Percentiles rank a stretch among this genome's conserved stretches.
Conservation (phyloP, 2,797 vertebrate genomes). For the Sciurus vulgaris region DNA sequence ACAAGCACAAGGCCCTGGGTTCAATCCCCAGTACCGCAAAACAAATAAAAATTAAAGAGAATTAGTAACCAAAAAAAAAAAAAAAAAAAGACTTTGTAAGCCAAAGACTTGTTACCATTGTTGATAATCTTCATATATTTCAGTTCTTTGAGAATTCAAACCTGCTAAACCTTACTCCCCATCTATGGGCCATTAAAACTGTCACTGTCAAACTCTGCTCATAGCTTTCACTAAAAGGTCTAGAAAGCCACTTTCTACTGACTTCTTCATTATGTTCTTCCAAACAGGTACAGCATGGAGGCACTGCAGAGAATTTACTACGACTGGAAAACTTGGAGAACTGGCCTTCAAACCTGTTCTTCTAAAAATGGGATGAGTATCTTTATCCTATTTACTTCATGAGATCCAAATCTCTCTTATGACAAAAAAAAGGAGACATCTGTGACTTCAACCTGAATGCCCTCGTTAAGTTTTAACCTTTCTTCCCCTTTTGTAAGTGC, state of each 20-base stretch:
- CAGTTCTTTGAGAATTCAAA: neutral
- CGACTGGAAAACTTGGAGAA: neutral
- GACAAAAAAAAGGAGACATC: slow-evolving; percentile 25
- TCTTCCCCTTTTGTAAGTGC: neutral
- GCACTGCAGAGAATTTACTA: slow-evolving; percentile 34
- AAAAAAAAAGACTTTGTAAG: neutral
- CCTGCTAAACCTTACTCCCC: neutral
- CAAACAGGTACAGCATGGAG: slow-evolving; percentile 23
- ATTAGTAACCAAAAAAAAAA: no score
- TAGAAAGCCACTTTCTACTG: slow-evolving; percentile 34
- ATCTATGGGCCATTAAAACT: neutral
- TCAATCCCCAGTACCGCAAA: no score
- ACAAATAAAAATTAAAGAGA: no score
- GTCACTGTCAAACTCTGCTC: slow-evolving; percentile 31
- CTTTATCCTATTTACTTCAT: slow-evolving; percentile 9
- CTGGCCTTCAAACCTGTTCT: slow-evolving; percentile 47
- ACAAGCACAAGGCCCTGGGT: no score
- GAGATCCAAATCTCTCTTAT: slow-evolving; percentile 63
- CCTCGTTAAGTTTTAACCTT: slow-evolving; percentile 45
- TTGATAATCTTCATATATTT: neutral
- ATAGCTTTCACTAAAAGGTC: slow-evolving; percentile 1
- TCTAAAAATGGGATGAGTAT: slow-evolving; percentile 67
- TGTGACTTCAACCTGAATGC: slow-evolving; percentile 34
- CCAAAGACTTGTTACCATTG: neutral
- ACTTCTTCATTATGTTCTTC: slow-evolving; percentile 14